phyloP scores from a whole-genome alignment of 1,140 invertebrate genomes.

The Tetranychus urticae region DNA sequence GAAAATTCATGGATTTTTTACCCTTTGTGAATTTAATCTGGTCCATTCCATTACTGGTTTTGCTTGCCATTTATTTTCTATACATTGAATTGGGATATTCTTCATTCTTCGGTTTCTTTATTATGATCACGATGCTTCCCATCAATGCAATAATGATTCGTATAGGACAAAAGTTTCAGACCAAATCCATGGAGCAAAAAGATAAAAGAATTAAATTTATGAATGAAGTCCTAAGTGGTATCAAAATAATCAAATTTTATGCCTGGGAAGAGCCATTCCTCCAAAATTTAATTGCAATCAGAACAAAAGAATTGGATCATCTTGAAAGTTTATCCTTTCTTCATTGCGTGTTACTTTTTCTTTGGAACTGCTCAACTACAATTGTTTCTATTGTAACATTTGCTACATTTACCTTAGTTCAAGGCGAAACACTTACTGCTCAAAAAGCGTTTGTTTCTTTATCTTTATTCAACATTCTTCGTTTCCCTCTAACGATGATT shows the following conservation, averaged over 20 bases:
- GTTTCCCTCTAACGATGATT: constrained; percentile 32
- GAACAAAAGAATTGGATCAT: constrained; percentile 11
- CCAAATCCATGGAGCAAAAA: constrained; percentile 19
- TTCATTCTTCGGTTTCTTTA: constrained; percentile 62
- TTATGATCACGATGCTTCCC: constrained; percentile 45
- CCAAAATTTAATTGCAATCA: constrained; percentile 8
- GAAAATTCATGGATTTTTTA: constrained; percentile 15
- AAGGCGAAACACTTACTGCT: constrained; percentile 31
- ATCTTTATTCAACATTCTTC: constrained; percentile 40
- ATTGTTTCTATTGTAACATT: constrained; percentile 18
- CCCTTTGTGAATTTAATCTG: constrained; percentile 16
- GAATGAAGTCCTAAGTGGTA: constrained; percentile 20
- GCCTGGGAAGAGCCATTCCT: constrained; percentile 15
- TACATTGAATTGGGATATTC: constrained; percentile 36
- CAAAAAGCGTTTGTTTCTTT: constrained; percentile 21
- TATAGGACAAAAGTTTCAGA: constrained; percentile 21
- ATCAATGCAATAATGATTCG: constrained; percentile 24
- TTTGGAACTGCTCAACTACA: constrained; percentile 9
- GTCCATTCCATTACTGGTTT: constrained; percentile 20
- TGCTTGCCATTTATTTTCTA: constrained; percentile 21
- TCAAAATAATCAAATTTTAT: constrained; percentile 17
- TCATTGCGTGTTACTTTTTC: not conserved
- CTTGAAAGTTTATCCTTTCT: constrained; percentile 9
- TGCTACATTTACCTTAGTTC: constrained; percentile 26
- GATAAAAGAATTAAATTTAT: constrained; percentile 20